phyloP scores from a whole-genome alignment of 37 sponge, comb jelly and placozoan genomes.

The Spongia lamella region DNA sequence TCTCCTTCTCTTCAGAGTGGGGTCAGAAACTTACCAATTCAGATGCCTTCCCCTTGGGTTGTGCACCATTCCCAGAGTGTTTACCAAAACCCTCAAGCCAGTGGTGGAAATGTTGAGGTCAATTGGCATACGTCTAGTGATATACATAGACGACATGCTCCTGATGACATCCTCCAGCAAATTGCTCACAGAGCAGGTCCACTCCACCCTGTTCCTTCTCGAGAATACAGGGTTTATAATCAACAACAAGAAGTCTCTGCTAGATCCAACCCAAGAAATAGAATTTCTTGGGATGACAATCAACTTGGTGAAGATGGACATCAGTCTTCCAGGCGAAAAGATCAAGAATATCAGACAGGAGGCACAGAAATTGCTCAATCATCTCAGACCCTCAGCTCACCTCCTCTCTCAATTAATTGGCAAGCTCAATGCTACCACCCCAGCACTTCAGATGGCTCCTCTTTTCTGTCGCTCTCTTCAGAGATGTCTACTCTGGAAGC shows the following conservation, averaged over 20 bases:
- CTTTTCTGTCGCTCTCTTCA: too few relatives aligned
- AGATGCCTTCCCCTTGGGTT: conserved; percentile 9
- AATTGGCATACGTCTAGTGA: neutral
- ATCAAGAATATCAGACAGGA: conserved; percentile 7
- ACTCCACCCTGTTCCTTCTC: neutral
- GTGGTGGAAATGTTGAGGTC: neutral
- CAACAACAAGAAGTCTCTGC: neutral
- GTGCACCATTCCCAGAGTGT: neutral
- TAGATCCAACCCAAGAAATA: neutral
- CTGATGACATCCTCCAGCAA: neutral
- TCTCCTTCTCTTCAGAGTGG: conserved; percentile 1
- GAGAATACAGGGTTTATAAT: neutral
- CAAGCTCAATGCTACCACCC: too few relatives aligned
- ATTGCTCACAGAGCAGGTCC: neutral
- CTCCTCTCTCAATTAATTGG: too few relatives aligned
- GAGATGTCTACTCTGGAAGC: too few relatives aligned
- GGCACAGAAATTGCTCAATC: neutral
- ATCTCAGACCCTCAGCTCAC: neutral
- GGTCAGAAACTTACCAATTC: neutral
- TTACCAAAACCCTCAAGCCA: neutral
- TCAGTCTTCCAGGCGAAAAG: conserved; percentile 1
- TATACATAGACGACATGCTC: conserved; percentile 8
- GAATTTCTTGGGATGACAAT: neutral
- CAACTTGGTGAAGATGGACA: neutral
- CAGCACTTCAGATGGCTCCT: too few relatives aligned